Conservation (phyloP, 35 echinoderm and acorn worm species). For the Hemicentrotus pulcherrimus region DNA sequence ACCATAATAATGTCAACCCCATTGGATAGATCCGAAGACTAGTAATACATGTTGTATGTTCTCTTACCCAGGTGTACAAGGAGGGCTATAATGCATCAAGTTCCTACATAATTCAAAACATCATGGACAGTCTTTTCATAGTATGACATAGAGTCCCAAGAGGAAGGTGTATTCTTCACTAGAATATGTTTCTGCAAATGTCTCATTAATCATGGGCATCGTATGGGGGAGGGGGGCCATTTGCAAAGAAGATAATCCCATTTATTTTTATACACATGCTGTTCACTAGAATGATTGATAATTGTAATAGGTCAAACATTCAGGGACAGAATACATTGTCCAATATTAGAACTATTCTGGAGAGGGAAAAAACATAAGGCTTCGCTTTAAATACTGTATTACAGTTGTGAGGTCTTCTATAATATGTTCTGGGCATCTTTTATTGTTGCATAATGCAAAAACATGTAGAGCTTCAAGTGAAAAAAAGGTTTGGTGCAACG, state of each 20-base stretch:
- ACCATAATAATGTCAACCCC: not conserved
- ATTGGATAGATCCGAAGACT: not conserved
- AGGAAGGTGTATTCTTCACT: too few relatives aligned
- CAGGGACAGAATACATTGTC: not conserved
- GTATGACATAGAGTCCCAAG: too few relatives aligned
- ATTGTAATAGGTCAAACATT: not conserved
- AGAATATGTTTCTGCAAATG: too few relatives aligned
- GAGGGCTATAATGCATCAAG: not conserved
- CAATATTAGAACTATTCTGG: not conserved
- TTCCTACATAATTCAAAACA: too few relatives aligned
- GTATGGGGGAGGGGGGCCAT: too few relatives aligned
- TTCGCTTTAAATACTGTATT: not conserved
- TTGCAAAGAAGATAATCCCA: not conserved
- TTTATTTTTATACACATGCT: not conserved
- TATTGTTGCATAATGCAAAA: too few relatives aligned
- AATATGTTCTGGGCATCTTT: too few relatives aligned
- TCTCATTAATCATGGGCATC: too few relatives aligned
- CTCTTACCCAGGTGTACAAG: not conserved
- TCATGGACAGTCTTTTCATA: too few relatives aligned
- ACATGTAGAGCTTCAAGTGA: not conserved
- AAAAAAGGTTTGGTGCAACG: not conserved
- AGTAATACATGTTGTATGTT: not conserved
- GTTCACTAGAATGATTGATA: too few relatives aligned
- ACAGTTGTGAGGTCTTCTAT: not conserved
- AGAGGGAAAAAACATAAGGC: not conserved